Evolutionary conservation across 2,113 vertebrate species (phyloP), one percentile per base, ranked within the genome.

Genomic region (Aegypius monachus): DNA sequence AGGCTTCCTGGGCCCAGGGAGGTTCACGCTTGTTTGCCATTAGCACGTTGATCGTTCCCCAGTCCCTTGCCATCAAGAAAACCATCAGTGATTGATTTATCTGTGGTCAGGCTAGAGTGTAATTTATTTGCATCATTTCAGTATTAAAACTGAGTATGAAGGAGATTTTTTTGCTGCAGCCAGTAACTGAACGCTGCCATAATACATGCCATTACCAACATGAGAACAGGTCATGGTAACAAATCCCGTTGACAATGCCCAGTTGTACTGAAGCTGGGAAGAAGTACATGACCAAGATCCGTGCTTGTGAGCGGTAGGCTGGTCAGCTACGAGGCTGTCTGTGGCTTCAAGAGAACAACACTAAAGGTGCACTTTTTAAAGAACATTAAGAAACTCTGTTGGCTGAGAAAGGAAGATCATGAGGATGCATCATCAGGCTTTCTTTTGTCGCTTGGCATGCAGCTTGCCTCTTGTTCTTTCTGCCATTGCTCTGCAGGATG

Each of bases 281-380:
- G 47, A 43, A 40, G 34, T 3, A 26, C 10, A 2, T 5, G 40
- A 40, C 14, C 20, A 6, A 59, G 53, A 50, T 8, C 18, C 0
- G 1, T 9, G 47, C 79, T n/a, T 11, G 6, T 27, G 40, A 31
- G 65, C 2, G 21, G n/a, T 27, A 42, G 12, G 61, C 47, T 27
- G 11, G 13, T 53, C 56, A 81, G 38, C 40, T n/a, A 23, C 1
- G 0, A 32, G 55, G 59, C 36, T 43, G 19, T 1, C 22, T 1
- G 1, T 22, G 42, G 8, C 79, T 56, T 40, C 61, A 47, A 21
- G 66, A 34, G 62, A 72, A 31, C 74, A 19, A 3, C 23, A 17
- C 32, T 20, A 3, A 70, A 62, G 61, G 12, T 15, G 11, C 20
- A 17, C 34, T 56, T 88, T 68, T 20, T 25, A 36, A 58, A 52